Evolutionary conservation across 1,140 invertebrate genomes (phyloP).

Genomic region (Laupala kohalensis): DNA sequence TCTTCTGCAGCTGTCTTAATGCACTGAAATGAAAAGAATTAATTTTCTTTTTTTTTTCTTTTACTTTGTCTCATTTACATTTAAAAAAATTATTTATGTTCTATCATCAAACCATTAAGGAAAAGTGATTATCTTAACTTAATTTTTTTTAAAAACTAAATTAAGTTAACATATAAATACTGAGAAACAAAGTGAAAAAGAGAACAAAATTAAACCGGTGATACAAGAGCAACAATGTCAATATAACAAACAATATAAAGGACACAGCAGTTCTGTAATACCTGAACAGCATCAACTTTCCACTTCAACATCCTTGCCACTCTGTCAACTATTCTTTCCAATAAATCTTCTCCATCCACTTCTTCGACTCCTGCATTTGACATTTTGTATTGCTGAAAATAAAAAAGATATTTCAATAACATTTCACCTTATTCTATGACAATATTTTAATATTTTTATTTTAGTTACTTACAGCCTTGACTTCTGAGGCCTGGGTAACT

Average conservation of each 20-base stretch:
- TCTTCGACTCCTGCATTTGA: background rate
- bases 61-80: background rate
- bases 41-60: background rate
- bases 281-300: slow-evolving; percentile 13
- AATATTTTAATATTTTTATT: background rate
- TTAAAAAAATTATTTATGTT: too few species aligned
- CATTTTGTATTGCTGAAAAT: slow-evolving; percentile 3
- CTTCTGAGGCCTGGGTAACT: slow-evolving; percentile 42
- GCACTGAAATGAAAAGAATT: slow-evolving; percentile 2
- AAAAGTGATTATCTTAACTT: too few species aligned
- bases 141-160: too few species aligned
- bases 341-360: slow-evolving; percentile 5
- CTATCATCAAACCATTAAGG: too few species aligned
- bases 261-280: too few species aligned
- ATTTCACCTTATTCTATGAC: background rate
- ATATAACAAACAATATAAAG: too few species aligned
- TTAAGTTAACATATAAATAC: too few species aligned
- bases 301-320: slow-evolving; percentile 9
- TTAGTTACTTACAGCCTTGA: slow-evolving; percentile 34
- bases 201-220: too few species aligned
- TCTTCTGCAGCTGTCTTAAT: slow-evolving; percentile 9
- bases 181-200: too few species aligned
- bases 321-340: slow-evolving; percentile 2
- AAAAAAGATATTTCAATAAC: background rate
- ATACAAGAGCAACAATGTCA: too few species aligned